Base-by-base conservation (phyloP, 2,797 vertebrate genomes). In the Corythornis leucogaster region DNA sequence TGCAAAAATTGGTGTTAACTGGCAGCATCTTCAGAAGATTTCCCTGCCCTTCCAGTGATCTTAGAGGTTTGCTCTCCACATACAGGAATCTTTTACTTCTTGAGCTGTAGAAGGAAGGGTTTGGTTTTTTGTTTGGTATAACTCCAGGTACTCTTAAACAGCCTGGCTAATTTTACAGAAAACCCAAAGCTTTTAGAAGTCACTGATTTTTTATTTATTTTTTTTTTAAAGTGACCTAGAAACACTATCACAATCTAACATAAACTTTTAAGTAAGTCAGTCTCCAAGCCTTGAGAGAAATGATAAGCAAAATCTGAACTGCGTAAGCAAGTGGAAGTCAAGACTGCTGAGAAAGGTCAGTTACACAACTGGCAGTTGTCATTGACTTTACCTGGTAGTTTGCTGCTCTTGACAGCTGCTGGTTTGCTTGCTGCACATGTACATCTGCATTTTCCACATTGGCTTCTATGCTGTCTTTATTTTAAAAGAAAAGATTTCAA, bases 391-490 rank as follows among this genome's bases (percentile, higher is more conserved):
- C 99, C 99, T 99, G 99, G 89, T 99, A 98, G 8, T 97, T 95
- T 3, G 99, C 97, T 11, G 99, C 99, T 58, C 98, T 98, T 18
- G 98, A 80, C 46, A 99, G 97, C 88, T 99, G 99, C 91, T 99
- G 98, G 63, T 98, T 98, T 85, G 98, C 99, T 62, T 96, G 98
- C 69, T 99, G 98, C 80, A 99, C 99, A 0, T 98, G 97, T 33
- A 98, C 97, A 3, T 99, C 98, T 25, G 99, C 97, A 40, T 30
- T 99, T 97, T 99, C 99, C 91, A 99, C 98, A 3, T 99, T 99
- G 96, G 99, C 99, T 95, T 99, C 99, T 98, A 99, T 99, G 92
- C 98, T 99, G 90, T 99, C 99, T 99, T 95, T 94, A 96, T 96
- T 87, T 89, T 42, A 59, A 83, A 82, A 85, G 3, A 21, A 92